Base-by-base conservation (phyloP, 2,888 invertebrate genomes). In the Nomada ruficornis region DNA sequence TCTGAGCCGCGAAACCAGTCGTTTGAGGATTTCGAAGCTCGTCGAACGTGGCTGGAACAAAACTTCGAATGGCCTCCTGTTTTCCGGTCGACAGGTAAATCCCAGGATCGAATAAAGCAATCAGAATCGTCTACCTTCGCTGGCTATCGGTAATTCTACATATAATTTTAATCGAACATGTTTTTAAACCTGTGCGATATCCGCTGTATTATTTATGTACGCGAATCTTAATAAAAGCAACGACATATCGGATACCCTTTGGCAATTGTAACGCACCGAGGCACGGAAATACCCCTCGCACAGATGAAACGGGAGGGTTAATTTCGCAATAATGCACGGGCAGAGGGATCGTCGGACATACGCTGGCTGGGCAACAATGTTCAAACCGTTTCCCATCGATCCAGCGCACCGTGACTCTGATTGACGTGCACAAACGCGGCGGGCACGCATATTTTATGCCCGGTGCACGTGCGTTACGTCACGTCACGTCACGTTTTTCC, bases 381-480 rank as follows among this genome's bases (percentile, higher is more conserved):
- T 15, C 3, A 26, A 11, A 57, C 23, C 26, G 65, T 65, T 79
- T 82, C 74, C 77, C 73, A 77, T 85, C 78, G 82, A 82, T 74
- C 47, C 73, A 64, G 0, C 42, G 70, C n/a, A 50, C 55, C 52
- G 52, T 62, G 67, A 74, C 50, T 68, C 23, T 64, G 81, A 79
- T 79, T 67, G 74, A 75, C 74, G 68, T 59, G 60, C 50, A 54
- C 68, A 71, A 68, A 79, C 79, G 62, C 67, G 23, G 60, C 50
- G 47, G 26, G 67, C 73, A 64, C 54, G 69, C 73, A 74, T 78
- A 74, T 74, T 78, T 74, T 78, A 68, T 67, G 65, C 36, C 2
- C 52, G 44, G 13, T 65, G 50, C 67, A 57, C 63, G 70, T 68
- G 81, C 71, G 50, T 26, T 5, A 15, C 42, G 69, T 69, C 64